These are phyloP conservation scores for Hoplodrina blanda DNA, from an alignment of 2,888 invertebrate genomes.

Conservation along the genomic window DNA sequence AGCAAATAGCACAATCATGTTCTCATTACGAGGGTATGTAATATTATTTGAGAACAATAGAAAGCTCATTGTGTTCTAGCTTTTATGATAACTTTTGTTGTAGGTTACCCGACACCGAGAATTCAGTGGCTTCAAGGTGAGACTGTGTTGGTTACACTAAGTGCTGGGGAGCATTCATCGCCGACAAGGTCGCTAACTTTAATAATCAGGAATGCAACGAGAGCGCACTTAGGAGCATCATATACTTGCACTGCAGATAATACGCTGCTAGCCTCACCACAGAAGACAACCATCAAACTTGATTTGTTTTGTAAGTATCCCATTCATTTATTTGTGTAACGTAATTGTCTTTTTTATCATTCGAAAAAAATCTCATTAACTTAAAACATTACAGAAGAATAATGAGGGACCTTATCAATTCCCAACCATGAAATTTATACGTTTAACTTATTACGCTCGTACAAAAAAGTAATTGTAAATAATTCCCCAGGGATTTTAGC, in stretches of 20 bases:
- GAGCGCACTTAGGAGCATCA: constrained; percentile 91
- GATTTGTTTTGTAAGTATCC: constrained; percentile 92
- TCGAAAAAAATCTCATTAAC: constrained; percentile 19
- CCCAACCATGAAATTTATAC: constrained; percentile 7
- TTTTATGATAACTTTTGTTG: constrained; percentile 41
- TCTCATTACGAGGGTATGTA: constrained; percentile 30
- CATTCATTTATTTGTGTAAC: neutral
- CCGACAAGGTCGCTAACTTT: constrained; percentile 78
- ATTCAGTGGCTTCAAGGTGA: constrained; percentile 87
- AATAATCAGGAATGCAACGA: constrained; percentile 82
- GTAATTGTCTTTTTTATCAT: neutral
- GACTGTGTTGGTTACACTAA: constrained; percentile 76
- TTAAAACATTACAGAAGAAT: constrained; percentile 12
- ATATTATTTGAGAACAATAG: constrained; percentile 38
- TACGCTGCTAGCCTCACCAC: constrained; percentile 92
- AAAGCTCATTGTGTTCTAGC: constrained; percentile 22
- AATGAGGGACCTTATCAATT: constrained; percentile 27
- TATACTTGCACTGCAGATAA: constrained; percentile 94
- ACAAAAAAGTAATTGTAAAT: constrained; percentile 36
- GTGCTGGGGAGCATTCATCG: constrained; percentile 74
- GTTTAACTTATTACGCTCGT: constrained; percentile 7
- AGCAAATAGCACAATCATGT: constrained; percentile 31
- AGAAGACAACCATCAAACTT: constrained; percentile 91
- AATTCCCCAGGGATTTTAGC: constrained; percentile 1
- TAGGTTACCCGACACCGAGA: constrained; percentile 85